Evolutionary conservation across 2,797 vertebrate genomes (phyloP).

Genomic region (Coluber constrictor): DNA sequence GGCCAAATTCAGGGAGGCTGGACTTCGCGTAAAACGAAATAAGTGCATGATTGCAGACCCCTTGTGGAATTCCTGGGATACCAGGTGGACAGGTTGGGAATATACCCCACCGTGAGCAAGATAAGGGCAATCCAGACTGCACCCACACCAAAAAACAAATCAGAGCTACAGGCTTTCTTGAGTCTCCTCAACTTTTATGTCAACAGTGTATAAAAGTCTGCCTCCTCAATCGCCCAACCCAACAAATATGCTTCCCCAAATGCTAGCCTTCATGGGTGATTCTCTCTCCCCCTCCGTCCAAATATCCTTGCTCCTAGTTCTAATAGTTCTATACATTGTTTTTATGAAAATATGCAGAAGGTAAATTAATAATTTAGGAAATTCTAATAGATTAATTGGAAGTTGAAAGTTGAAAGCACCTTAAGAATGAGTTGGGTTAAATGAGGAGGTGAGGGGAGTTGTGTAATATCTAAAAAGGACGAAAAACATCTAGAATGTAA

Average conservation of each 20-base stretch:
- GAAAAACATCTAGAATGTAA: not conserved
- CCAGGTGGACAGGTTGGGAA: no score
- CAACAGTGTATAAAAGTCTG: no score
- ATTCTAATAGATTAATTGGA: not conserved
- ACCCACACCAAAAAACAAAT: no score
- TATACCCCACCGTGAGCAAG: no score
- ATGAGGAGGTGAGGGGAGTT: not conserved
- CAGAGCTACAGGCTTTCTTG: no score
- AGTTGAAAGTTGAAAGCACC: not conserved
- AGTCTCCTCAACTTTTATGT: no score
- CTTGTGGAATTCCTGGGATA: no score
- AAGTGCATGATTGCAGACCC: no score
- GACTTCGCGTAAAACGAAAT: no score
- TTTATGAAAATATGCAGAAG: not conserved
- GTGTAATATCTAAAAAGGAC: not conserved
- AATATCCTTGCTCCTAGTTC: not conserved
- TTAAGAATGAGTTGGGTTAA: not conserved
- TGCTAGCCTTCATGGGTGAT: not conserved
- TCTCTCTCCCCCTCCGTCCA: fast-evolving
- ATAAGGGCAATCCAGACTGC: no score
- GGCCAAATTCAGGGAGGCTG: no score
- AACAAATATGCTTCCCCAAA: not conserved
- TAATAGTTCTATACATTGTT: not conserved
- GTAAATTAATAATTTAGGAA: not conserved
- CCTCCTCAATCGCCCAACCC: no score